Evolutionary conservation across 2,113 vertebrate species (phyloP).

Genomic region (Muntiacus reevesi): DNA sequence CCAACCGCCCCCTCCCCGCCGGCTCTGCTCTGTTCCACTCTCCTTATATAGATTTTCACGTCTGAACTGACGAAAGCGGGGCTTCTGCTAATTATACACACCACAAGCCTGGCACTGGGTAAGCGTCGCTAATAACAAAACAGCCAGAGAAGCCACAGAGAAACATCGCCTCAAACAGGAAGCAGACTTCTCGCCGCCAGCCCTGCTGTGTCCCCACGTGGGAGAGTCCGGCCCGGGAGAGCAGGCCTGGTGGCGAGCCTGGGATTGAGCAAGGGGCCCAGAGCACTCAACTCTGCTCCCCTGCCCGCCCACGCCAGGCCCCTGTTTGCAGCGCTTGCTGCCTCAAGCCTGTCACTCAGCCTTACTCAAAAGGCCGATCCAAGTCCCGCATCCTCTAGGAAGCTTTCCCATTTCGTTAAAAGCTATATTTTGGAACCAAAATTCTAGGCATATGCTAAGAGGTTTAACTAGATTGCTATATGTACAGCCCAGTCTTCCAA

Average conservation of each 20-base stretch:
- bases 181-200: not conserved
- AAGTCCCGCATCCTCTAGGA: not conserved
- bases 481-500: not conserved
- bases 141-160: not conserved
- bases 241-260: fast-evolving
- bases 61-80: not conserved
- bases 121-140: not conserved
- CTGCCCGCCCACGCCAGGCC: fast-evolving
- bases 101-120: not conserved
- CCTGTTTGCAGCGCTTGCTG: fast-evolving
- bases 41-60: not conserved
- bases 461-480: not conserved
- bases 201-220: fast-evolving
- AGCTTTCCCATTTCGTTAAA: not conserved
- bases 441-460: not conserved
- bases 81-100: not conserved
- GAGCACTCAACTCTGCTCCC: fast-evolving
- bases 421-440: not conserved
- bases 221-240: not conserved
- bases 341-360: not conserved
- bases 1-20: not conserved
- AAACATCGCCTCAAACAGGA: not conserved
- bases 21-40: not conserved
- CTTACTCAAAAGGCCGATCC: not conserved
- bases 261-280: not conserved